Conservation (phyloP, 30 jellyfish, hydroid and myxozoan genomes). For the Hydra vulgaris region DNA sequence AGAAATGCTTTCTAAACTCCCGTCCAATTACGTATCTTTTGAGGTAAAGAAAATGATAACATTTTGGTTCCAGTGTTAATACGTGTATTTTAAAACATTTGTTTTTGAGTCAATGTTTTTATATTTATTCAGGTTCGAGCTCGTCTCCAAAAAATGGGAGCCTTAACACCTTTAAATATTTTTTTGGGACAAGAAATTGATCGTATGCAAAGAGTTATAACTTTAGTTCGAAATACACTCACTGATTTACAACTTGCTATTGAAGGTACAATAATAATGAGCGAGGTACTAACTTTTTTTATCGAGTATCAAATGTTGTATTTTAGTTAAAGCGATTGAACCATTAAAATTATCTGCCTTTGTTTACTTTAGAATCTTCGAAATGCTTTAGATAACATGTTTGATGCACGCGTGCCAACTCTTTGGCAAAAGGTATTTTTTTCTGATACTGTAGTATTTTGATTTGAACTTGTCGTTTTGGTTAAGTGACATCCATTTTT, state of each 20-base stretch:
- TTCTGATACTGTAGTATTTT: too few species aligned
- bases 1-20: constrained; percentile 77
- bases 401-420: constrained; percentile 86
- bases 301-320: neutral
- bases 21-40: constrained; percentile 72
- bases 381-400: constrained; percentile 86
- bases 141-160: constrained; percentile 88
- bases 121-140: constrained; percentile 43
- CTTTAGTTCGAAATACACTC: constrained; percentile 76
- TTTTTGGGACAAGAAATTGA: constrained; percentile 88
- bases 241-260: constrained; percentile 84
- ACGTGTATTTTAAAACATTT: too few species aligned
- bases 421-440: constrained; percentile 95
- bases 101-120: neutral
- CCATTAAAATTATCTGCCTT: neutral
- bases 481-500: too few species aligned
- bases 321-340: too few species aligned
- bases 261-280: constrained; percentile 92
- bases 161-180: constrained; percentile 73
- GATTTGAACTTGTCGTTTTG: too few species aligned
- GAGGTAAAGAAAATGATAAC: constrained; percentile 66
- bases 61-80: neutral
- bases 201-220: constrained; percentile 94
- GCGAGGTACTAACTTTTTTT: constrained; percentile 86
- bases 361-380: constrained; percentile 55